Evolutionary conservation across 2,113 vertebrate genomes (phyloP).

Genomic region (Gobio gobio): DNA sequence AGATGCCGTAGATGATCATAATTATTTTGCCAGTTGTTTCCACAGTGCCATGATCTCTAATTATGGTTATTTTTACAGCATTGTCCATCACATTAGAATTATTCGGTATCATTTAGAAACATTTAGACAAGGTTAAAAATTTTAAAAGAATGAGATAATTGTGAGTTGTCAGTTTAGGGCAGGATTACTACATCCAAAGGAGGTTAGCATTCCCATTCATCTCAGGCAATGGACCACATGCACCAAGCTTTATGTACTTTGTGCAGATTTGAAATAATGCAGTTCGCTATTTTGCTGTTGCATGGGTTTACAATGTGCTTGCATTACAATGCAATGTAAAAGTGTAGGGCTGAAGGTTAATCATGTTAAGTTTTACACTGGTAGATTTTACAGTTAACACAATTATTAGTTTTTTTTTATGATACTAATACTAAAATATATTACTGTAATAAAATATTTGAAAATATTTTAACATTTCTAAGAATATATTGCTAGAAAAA

Average conservation of each 20-base stretch:
- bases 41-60: slow-evolving; percentile 17
- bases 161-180: background rate
- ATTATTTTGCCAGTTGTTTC: slow-evolving; percentile 39
- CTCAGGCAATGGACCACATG: background rate
- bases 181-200: background rate
- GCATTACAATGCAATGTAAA: background rate
- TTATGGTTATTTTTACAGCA: slow-evolving; percentile 32
- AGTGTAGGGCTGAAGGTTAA: background rate
- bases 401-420: too few relatives aligned
- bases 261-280: too few relatives aligned
- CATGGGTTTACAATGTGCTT: background rate
- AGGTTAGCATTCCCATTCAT: background rate
- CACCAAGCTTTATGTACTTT: background rate
- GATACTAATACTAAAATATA: too few relatives aligned
- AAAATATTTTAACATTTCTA: too few relatives aligned
- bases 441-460: too few relatives aligned
- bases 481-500: too few relatives aligned
- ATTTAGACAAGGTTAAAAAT: background rate
- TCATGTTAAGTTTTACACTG: background rate
- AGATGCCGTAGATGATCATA: slow-evolving; percentile 27
- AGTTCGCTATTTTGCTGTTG: too few relatives aligned
- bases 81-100: slow-evolving; percentile 25
- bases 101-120: background rate
- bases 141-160: background rate
- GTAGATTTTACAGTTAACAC: too few relatives aligned